phyloP scores from a whole-genome alignment of 2,113 vertebrate species.

The Oncorhynchus kisutch region DNA sequence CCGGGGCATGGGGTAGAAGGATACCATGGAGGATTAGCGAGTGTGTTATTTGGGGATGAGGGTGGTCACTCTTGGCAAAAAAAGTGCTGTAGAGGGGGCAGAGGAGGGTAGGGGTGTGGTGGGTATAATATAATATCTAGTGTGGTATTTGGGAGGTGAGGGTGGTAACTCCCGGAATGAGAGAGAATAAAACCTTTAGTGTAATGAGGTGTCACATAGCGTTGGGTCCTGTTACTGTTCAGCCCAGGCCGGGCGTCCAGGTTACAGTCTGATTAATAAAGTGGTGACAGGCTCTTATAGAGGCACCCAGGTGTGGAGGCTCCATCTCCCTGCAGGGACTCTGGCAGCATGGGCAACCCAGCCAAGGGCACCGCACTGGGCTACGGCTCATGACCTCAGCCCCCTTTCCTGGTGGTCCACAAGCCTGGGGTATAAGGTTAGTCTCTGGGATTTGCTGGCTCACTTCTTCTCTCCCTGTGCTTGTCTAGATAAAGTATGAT shows the following conservation, averaged over 20 bases:
- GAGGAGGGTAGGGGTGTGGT: background rate
- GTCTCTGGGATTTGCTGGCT: constrained; percentile 19
- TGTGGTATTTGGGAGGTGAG: background rate
- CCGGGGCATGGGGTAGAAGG: background rate
- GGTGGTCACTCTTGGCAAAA: no score
- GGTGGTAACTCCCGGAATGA: background rate
- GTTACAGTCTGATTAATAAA: background rate
- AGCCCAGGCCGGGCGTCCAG: background rate
- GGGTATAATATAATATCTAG: background rate
- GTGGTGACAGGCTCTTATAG: background rate
- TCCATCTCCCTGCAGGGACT: background rate
- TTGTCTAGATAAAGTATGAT: constrained; percentile 9
- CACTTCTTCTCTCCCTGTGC: constrained; percentile 24
- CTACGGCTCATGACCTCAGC: background rate
- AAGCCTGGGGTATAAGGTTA: constrained; percentile 24
- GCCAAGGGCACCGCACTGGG: background rate
- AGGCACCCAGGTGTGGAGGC: background rate
- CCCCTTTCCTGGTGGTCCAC: constrained; percentile 12
- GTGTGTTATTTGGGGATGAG: no score
- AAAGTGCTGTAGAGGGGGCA: background rate
- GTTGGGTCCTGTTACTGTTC: background rate
- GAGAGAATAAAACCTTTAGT: background rate
- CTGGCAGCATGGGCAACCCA: background rate
- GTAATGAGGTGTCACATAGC: background rate
- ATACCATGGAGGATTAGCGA: background rate